phyloP scores from a whole-genome alignment of 2,113 vertebrate species.

The Girardinichthys multiradiatus region DNA sequence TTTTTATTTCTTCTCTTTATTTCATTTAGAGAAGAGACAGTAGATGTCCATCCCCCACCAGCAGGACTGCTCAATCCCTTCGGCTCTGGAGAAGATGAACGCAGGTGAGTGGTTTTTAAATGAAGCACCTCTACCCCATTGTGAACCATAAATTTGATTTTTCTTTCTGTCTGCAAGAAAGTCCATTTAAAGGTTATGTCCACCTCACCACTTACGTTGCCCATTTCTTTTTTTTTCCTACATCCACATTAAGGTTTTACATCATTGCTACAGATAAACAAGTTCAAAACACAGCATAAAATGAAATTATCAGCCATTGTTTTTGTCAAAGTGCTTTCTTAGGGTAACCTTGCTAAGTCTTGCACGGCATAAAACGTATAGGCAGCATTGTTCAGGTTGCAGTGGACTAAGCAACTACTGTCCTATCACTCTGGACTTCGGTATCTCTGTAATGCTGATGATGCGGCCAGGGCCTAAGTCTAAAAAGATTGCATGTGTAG shows the following conservation, averaged over 20 bases:
- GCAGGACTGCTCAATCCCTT: constrained; percentile 70
- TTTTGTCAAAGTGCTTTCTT: neutral
- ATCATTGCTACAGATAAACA: neutral
- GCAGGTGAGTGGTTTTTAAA: constrained; percentile 57
- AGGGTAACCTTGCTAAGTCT: too few relatives aligned
- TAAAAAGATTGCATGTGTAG: constrained; percentile 49
- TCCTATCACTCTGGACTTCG: constrained; percentile 58
- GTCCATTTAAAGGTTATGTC: neutral
- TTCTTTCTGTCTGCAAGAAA: neutral
- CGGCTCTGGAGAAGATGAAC: constrained; percentile 68
- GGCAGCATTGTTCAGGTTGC: neutral
- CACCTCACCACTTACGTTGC: neutral
- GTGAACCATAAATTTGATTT: neutral
- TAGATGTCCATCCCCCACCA: constrained; percentile 5
- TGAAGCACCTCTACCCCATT: neutral
- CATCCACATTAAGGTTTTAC: neutral
- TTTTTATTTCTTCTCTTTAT: too few relatives aligned
- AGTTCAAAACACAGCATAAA: neutral
- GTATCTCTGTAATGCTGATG: constrained; percentile 35
- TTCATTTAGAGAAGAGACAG: constrained; percentile 52
- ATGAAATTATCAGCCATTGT: neutral
- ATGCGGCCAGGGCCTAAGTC: constrained; percentile 11
- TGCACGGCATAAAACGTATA: neutral
- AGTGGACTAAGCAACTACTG: constrained; percentile 6
- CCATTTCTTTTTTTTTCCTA: neutral